Percentiles rank a stretch among this genome's conserved stretches.
Evolutionary conservation across 2,888 invertebrate species (phyloP).

Genomic region (Drosophila histrio): DNA sequence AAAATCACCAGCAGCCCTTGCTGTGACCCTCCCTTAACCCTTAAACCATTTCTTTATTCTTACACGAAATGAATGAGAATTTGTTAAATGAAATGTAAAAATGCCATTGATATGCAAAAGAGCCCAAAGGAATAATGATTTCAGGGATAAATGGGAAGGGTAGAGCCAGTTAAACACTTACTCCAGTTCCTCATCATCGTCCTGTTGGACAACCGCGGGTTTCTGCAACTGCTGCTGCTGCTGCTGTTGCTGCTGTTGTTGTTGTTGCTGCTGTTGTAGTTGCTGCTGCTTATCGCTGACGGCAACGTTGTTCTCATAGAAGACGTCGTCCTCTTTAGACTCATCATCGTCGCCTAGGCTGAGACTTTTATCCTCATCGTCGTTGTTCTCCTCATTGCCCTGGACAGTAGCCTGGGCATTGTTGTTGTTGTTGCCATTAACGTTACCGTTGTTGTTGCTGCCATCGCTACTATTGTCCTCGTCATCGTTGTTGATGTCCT

Average conservation of each 20-base stretch:
- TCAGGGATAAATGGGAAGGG: neutral
- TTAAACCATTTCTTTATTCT: slow-evolving; percentile 10
- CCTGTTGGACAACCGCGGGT: slow-evolving; percentile 62
- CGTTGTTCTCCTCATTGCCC: slow-evolving; percentile 59
- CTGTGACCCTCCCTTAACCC: slow-evolving; percentile 17
- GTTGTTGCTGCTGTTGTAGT: slow-evolving; percentile 43
- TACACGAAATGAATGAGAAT: slow-evolving; percentile 38
- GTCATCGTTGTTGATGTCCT: slow-evolving; percentile 85
- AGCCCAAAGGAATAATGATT: slow-evolving; percentile 14
- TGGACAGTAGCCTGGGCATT: slow-evolving; percentile 83
- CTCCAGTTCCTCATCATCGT: slow-evolving; percentile 87
- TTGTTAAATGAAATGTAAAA: slow-evolving; percentile 76
- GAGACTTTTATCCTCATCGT: slow-evolving; percentile 86
- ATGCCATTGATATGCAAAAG: slow-evolving; percentile 54
- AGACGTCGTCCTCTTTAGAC: slow-evolving; percentile 88
- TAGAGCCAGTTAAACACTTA: slow-evolving; percentile 53
- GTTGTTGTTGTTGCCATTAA: slow-evolving; percentile 45
- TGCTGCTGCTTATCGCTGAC: slow-evolving; percentile 82
- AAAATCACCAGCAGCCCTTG: neutral
- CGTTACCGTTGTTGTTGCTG: slow-evolving; percentile 47
- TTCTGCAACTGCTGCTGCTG: slow-evolving; percentile 53
- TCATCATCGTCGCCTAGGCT: slow-evolving; percentile 76
- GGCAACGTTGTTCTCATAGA: slow-evolving; percentile 90
- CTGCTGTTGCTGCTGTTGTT: slow-evolving; percentile 48
- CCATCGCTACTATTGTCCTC: slow-evolving; percentile 85